These are phyloP conservation scores for Perca fluviatilis DNA, from an alignment of 2,113 vertebrate species.

Conservation along the genomic window DNA sequence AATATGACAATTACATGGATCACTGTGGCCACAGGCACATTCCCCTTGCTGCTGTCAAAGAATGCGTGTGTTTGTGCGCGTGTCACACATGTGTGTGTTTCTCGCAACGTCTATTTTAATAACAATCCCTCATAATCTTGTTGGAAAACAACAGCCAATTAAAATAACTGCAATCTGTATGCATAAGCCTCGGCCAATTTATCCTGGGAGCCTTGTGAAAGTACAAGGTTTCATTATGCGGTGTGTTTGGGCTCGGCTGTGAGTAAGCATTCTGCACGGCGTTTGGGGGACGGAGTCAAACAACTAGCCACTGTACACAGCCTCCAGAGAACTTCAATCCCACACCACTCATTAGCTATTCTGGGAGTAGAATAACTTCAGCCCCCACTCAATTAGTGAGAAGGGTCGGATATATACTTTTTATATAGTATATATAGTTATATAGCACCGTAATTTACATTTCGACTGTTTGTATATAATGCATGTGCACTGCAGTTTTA, in stretches of 20 bases:
- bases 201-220: conserved; percentile 42
- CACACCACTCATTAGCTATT: conserved; percentile 72
- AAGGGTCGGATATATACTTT: conserved; percentile 9
- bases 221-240: conserved; percentile 38
- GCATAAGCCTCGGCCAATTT: conserved; percentile 62
- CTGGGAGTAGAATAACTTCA: conserved; percentile 69
- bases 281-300: conserved; percentile 29
- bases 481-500: neutral
- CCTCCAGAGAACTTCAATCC: conserved; percentile 71
- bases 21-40: conserved; percentile 50
- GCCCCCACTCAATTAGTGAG: conserved; percentile 63
- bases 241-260: conserved; percentile 31
- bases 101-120: conserved; percentile 32
- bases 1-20: conserved; percentile 56
- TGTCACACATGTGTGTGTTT: conserved; percentile 3
- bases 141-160: conserved; percentile 74
- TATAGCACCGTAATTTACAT: neutral
- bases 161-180: conserved; percentile 68
- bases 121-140: conserved; percentile 56
- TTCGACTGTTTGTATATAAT: neutral
- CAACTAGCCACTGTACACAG: conserved; percentile 48
- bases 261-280: conserved; percentile 45
- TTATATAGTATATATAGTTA: neutral
- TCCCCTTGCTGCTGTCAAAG: conserved; percentile 55
- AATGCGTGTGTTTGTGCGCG: conserved; percentile 25